A percentile compares a stretch with the other conserved stretches of the same genome.
Conservation (phyloP, 2,797 vertebrate species). For the Parauchenoglanis punctatus region DNA sequence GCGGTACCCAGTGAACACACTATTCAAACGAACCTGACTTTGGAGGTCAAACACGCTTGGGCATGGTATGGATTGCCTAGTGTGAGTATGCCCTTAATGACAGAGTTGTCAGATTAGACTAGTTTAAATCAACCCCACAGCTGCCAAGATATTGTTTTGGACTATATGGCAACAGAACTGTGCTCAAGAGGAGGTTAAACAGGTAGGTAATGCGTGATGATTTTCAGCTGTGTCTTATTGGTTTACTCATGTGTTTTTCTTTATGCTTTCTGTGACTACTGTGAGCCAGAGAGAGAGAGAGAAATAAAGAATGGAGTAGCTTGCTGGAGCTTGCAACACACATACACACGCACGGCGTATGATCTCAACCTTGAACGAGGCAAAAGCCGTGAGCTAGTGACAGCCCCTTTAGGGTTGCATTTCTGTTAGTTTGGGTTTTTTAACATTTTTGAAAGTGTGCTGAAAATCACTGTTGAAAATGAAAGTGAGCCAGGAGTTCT, state of each 20-base stretch:
- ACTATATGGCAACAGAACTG: background rate
- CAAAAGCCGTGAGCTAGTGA: background rate
- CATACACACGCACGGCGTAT: background rate
- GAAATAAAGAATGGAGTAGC: background rate
- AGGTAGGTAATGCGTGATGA: background rate
- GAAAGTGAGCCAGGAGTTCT: background rate
- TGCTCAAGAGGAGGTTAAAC: background rate
- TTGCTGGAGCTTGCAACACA: background rate
- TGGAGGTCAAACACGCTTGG: too few relatives aligned
- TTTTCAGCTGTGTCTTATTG: background rate
- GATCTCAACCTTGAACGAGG: background rate
- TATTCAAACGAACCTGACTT: too few relatives aligned
- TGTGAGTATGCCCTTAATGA: background rate
- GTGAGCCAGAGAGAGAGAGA: background rate
- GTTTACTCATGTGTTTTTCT: background rate
- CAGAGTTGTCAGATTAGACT: background rate
- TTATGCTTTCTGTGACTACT: background rate
- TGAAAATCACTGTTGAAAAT: background rate
- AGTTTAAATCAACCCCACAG: background rate
- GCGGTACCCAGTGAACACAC: too few relatives aligned
- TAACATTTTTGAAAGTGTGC: background rate
- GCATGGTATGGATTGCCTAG: too few relatives aligned
- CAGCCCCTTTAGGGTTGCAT: background rate
- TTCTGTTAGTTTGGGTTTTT: background rate
- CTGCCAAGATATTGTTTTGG: background rate